Evolutionary conservation across 2,113 vertebrate genomes (phyloP).

Genomic region (Amblyornis subalaris): DNA sequence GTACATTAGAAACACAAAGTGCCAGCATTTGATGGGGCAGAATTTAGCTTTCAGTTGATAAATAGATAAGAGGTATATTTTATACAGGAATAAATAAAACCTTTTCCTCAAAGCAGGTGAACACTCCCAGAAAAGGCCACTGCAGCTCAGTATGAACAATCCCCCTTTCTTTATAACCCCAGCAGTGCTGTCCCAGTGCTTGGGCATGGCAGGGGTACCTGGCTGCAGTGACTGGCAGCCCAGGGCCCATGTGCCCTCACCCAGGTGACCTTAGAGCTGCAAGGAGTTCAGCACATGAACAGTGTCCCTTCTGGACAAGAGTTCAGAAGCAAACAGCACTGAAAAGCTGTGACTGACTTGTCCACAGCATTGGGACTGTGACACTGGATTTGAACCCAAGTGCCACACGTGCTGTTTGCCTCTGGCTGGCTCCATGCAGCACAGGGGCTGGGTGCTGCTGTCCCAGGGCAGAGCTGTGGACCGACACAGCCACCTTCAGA

Average conservation of each 20-base stretch:
- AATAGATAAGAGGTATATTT: neutral
- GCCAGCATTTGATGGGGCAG: neutral
- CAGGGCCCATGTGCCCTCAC: rapidly evolving
- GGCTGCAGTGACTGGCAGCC: neutral
- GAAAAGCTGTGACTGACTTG: neutral
- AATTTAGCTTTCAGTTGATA: neutral
- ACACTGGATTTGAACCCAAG: neutral
- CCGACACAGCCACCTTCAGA: neutral
- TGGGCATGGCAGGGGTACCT: neutral
- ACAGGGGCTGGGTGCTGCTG: neutral
- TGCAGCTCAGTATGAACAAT: neutral
- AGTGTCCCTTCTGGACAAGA: neutral
- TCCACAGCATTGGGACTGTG: neutral
- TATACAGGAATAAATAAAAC: neutral
- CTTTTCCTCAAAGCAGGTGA: neutral
- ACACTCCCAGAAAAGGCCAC: neutral
- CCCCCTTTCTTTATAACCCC: rapidly evolving
- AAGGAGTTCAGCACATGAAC: neutral
- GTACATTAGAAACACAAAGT: neutral
- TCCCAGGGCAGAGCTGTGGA: neutral
- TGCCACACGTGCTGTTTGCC: neutral
- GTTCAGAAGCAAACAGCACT: neutral
- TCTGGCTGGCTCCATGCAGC: neutral
- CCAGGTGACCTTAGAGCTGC: neutral
- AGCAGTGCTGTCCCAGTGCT: neutral